Evolutionary conservation across 1,140 invertebrate genomes (phyloP).

Genomic region (Drosophila littoralis): DNA sequence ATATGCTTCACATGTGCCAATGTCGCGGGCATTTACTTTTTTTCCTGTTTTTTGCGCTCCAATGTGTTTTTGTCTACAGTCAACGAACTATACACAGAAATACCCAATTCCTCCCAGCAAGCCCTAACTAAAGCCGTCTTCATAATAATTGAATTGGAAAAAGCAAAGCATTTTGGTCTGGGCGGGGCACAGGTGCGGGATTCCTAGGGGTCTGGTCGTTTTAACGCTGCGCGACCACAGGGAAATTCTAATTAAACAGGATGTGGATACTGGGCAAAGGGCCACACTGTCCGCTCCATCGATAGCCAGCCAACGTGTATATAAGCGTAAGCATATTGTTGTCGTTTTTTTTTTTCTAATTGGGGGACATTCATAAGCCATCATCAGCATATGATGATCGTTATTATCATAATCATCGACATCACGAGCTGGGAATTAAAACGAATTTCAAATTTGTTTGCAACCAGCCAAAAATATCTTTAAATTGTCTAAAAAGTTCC

Average conservation of each 20-base stretch:
- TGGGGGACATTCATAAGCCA: slow-evolving; percentile 34
- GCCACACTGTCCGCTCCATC: slow-evolving; percentile 29
- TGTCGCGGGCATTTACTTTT: slow-evolving; percentile 66
- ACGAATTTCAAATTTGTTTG: background rate
- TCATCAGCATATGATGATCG: slow-evolving; percentile 4
- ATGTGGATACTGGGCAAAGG: slow-evolving; percentile 65
- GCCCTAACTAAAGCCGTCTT: slow-evolving; percentile 25
- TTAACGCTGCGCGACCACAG: slow-evolving; percentile 80
- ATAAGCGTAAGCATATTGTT: background rate
- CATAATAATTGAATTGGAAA: slow-evolving; percentile 83
- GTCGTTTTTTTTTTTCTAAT: slow-evolving; percentile 21
- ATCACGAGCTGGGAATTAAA: background rate
- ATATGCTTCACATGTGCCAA: slow-evolving; percentile 67
- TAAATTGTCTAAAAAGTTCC: no score
- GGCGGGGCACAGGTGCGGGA: background rate
- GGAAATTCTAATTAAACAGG: slow-evolving; percentile 81
- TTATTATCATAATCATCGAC: slow-evolving; percentile 2
- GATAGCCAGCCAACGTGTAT: slow-evolving; percentile 17
- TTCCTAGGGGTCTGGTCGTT: slow-evolving; percentile 46
- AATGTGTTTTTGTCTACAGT: slow-evolving; percentile 28
- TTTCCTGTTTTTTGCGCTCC: slow-evolving; percentile 10
- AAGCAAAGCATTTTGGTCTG: slow-evolving; percentile 38
- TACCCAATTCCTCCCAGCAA: no score
- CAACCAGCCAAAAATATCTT: no score
- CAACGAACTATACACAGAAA: slow-evolving; percentile 32